phyloP scores from a whole-genome alignment of 2,888 invertebrate genomes.

The Drosophila kuntzei region DNA sequence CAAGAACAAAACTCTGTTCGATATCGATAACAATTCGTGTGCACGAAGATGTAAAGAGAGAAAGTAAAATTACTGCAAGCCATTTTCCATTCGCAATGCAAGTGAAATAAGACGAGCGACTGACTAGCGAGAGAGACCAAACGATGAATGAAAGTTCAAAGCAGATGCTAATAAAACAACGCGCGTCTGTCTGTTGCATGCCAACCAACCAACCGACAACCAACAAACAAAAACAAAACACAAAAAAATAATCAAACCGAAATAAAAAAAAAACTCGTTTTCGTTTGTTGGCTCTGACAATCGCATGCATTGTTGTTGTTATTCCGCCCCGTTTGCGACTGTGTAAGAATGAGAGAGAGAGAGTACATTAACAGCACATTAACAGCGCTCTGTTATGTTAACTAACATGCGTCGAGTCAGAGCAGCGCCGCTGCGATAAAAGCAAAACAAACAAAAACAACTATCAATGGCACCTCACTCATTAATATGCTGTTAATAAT shows the following conservation, averaged over 20 bases:
- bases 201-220: constrained; percentile 31
- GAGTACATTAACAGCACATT: background rate
- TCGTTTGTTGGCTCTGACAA: constrained; percentile 44
- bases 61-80: constrained; percentile 60
- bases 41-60: constrained; percentile 25
- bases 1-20: constrained; percentile 1
- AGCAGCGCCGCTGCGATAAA: constrained; percentile 9
- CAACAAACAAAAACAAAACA: constrained; percentile 14
- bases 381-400: constrained; percentile 53
- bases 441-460: constrained; percentile 44
- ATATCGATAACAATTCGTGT: constrained; percentile 20
- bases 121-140: constrained; percentile 11
- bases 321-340: constrained; percentile 24
- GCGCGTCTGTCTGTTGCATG: constrained; percentile 46
- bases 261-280: constrained; percentile 67
- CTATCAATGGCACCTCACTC: constrained; percentile 26
- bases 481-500: constrained; percentile 58
- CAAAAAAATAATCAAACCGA: constrained; percentile 13
- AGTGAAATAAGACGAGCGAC: constrained; percentile 24
- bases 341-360: constrained; percentile 10
- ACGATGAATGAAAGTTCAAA: constrained; percentile 66
- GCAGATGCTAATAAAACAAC: constrained; percentile 57
- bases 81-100: constrained; percentile 44
- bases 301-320: constrained; percentile 52
- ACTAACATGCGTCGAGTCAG: constrained; percentile 38